A percentile compares a stretch with the other conserved stretches of the same genome.
These are phyloP conservation scores for Porites lutea DNA, from an alignment of 64 coral and sea anemone species.

Conservation along the genomic window DNA sequence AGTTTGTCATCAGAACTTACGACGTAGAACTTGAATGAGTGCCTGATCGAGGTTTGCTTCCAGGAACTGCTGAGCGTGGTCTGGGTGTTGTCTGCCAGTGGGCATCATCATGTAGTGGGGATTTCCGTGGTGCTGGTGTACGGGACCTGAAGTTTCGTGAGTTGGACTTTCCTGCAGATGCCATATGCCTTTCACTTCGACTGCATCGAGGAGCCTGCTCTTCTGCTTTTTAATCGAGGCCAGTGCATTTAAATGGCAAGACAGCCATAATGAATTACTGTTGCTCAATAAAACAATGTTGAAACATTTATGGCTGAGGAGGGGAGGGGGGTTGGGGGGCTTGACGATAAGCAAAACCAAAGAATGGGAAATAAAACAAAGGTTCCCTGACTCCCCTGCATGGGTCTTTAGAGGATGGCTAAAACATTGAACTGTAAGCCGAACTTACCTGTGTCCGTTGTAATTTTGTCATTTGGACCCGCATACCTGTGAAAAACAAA, in stretches of 20 bases:
- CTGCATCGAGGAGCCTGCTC: constrained; percentile 33
- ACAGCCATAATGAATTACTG: neutral
- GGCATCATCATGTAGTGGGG: neutral
- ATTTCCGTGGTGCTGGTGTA: constrained; percentile 37
- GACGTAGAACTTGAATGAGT: constrained; percentile 76
- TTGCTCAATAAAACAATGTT: neutral
- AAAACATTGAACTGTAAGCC: neutral
- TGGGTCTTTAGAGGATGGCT: no score
- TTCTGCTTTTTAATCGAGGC: constrained; percentile 21
- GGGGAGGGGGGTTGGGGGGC: no score
- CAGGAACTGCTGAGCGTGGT: constrained; percentile 15
- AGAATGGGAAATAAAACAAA: no score
- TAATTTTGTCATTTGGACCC: constrained; percentile 58
- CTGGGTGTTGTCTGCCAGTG: constrained; percentile 52
- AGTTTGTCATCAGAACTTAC: constrained; percentile 63
- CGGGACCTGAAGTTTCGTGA: constrained; percentile 34
- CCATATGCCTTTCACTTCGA: constrained; percentile 16
- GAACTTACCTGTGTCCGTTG: neutral
- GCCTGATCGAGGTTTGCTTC: constrained; percentile 60
- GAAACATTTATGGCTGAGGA: no score
- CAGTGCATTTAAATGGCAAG: neutral
- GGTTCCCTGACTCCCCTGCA: no score
- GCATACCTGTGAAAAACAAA: constrained; percentile 56
- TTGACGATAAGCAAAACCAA: no score
- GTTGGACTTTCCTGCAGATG: neutral